A percentile compares a stretch with the other conserved stretches of the same genome.
These are phyloP conservation scores for Rhagium mordax DNA, from an alignment of 2,888 invertebrate species.

Conservation along the genomic window DNA sequence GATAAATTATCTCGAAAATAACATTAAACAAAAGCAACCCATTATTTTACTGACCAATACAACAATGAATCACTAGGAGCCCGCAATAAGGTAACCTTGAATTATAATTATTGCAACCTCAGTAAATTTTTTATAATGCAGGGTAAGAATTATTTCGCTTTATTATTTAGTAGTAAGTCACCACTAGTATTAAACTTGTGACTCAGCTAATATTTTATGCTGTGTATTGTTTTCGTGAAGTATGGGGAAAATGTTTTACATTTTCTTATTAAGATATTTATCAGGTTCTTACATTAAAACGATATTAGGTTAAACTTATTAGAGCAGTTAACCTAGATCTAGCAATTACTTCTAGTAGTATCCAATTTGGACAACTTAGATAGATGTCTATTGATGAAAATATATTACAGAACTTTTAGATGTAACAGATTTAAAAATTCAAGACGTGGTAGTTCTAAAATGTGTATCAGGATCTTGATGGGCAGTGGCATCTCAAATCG, in stretches of 20 bases:
- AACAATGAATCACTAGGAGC: conserved; percentile 26
- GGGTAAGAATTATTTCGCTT: conserved; percentile 22
- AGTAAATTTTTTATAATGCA: conserved; percentile 35
- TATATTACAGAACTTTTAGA: no score
- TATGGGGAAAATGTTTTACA: neutral
- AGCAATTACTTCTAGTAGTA: no score
- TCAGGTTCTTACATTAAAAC: no score
- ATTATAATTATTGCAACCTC: conserved; percentile 40
- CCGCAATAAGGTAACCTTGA: conserved; percentile 30
- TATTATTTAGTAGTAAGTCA: conserved; percentile 24
- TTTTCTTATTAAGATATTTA: no score
- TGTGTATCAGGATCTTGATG: no score
- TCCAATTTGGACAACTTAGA: no score
- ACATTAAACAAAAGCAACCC: conserved; percentile 28
- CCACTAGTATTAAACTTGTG: conserved; percentile 8
- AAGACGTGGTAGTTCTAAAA: no score
- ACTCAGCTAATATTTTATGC: conserved; percentile 18
- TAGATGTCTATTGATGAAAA: no score
- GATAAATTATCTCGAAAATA: conserved; percentile 36
- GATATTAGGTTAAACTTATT: no score
- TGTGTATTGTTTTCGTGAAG: conserved; percentile 3
- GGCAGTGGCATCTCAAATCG: no score
- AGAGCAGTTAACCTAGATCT: no score
- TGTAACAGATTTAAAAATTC: no score
- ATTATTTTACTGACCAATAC: conserved; percentile 35